A percentile compares a stretch with the other conserved stretches of the same genome.
phyloP scores from a whole-genome alignment of 2,888 invertebrate genomes.

The Crossocerus cetratus region DNA sequence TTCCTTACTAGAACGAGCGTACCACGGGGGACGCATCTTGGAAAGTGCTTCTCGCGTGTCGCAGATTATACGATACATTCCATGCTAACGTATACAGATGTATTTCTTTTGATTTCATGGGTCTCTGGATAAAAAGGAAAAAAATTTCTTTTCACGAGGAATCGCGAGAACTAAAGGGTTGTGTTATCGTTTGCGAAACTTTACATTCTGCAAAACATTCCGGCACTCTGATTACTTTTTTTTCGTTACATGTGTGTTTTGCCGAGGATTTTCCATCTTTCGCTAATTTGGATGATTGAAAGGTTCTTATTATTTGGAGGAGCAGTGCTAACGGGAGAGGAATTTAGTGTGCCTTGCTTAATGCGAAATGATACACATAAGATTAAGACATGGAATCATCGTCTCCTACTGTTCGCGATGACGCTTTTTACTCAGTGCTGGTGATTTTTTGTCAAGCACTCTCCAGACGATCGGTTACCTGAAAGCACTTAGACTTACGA shows the following conservation, averaged over 20 bases:
- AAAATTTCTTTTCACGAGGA: background rate
- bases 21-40: constrained; percentile 11
- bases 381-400: constrained; percentile 9
- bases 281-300: no score
- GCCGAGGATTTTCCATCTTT: no score
- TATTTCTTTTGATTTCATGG: background rate
- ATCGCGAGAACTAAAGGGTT: no score
- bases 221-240: no score
- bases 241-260: no score
- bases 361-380: constrained; percentile 4
- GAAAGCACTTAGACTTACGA: constrained; percentile 52
- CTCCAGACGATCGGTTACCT: constrained; percentile 51
- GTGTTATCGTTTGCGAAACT: no score
- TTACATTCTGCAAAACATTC: no score
- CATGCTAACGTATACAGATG: background rate
- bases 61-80: constrained; percentile 22
- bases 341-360: no score
- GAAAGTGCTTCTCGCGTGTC: constrained; percentile 24
- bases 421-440: constrained; percentile 21
- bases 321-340: no score
- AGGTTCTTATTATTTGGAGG: no score
- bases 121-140: constrained; percentile 19
- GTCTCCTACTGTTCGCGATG: constrained; percentile 9
- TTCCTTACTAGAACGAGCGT: constrained; percentile 27
- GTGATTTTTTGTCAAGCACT: constrained; percentile 39